Evolutionary conservation across 2,797 vertebrate genomes (phyloP).

Genomic region (Poeciliopsis paucimaculata): DNA sequence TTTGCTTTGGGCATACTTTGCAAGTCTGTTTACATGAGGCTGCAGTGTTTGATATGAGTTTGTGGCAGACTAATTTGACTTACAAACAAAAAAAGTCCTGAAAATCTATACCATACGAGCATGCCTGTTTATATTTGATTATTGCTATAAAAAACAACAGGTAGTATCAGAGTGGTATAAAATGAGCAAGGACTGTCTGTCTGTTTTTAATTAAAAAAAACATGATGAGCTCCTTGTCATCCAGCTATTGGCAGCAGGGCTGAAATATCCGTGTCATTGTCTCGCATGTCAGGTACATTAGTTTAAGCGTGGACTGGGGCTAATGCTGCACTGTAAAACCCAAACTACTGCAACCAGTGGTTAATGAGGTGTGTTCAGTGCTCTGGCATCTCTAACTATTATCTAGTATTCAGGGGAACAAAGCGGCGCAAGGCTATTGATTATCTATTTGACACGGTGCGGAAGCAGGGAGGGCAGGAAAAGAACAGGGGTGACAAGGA

Average conservation of each 20-base stretch:
- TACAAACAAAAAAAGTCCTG: neutral
- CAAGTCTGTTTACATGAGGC: neutral
- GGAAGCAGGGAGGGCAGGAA: constrained; percentile 35
- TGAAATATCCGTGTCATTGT: constrained; percentile 63
- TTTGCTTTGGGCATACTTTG: neutral
- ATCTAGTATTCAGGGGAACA: constrained; percentile 59
- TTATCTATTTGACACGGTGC: constrained; percentile 68
- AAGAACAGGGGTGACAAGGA: constrained; percentile 28
- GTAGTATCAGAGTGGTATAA: neutral
- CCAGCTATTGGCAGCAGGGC: constrained; percentile 21
- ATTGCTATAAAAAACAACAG: neutral
- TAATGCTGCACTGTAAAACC: constrained; percentile 40
- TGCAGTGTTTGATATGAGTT: neutral
- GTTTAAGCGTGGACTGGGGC: constrained; percentile 56
- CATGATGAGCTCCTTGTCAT: constrained; percentile 12
- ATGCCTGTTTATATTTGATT: neutral
- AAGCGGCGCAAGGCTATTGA: constrained; percentile 63
- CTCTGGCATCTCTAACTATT: constrained; percentile 65
- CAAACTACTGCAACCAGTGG: constrained; percentile 57
- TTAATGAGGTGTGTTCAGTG: constrained; percentile 73
- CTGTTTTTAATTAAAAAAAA: constrained; percentile 1
- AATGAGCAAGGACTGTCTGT: constrained; percentile 2
- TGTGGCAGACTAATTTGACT: neutral
- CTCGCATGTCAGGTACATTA: constrained; percentile 68
- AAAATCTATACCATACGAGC: neutral